A percentile compares a stretch with the other conserved stretches of the same genome.
phyloP scores from a whole-genome alignment of 2,888 invertebrate genomes.

The Quadroppia sp. region DNA sequence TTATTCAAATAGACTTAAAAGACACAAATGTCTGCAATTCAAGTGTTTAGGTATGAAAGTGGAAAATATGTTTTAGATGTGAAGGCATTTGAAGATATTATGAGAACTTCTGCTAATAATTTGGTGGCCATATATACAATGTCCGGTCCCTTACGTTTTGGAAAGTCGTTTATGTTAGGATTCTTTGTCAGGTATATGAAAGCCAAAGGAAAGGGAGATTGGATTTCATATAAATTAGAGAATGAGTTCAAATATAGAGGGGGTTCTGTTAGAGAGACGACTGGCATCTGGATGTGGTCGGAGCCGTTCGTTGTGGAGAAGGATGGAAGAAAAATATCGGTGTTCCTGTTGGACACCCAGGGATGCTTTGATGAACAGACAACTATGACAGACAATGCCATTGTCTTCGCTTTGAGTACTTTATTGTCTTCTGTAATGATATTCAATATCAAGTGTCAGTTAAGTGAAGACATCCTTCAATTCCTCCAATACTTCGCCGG shows the following conservation, averaged over 20 bases:
- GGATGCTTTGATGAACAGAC: conserved; percentile 91
- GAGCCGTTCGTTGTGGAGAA: conserved; percentile 69
- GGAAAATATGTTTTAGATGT: too few relatives aligned
- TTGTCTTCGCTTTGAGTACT: conserved; percentile 95
- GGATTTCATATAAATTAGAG: neutral
- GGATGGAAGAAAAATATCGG: conserved; percentile 60
- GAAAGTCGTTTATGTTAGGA: conserved; percentile 49
- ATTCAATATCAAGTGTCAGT: conserved; percentile 82
- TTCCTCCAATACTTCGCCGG: conserved; percentile 81
- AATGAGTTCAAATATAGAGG: conserved; percentile 82
- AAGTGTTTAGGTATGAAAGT: too few relatives aligned
- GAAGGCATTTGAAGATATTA: too few relatives aligned
- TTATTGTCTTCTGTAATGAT: conserved; percentile 82
- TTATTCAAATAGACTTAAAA: too few relatives aligned
- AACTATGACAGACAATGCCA: conserved; percentile 95
- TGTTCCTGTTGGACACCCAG: conserved; percentile 79
- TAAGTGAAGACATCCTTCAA: conserved; percentile 96
- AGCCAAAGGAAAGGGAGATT: conserved; percentile 44
- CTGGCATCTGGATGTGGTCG: conserved; percentile 94
- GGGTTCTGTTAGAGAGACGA: conserved; percentile 92
- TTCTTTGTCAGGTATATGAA: conserved; percentile 48
- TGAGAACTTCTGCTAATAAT: neutral
- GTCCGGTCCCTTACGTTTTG: conserved; percentile 49
- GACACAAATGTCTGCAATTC: too few relatives aligned
- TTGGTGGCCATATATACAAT: conserved; percentile 47